Conservation (phyloP, 1,140 invertebrate species). For the Cephus cinctus region DNA sequence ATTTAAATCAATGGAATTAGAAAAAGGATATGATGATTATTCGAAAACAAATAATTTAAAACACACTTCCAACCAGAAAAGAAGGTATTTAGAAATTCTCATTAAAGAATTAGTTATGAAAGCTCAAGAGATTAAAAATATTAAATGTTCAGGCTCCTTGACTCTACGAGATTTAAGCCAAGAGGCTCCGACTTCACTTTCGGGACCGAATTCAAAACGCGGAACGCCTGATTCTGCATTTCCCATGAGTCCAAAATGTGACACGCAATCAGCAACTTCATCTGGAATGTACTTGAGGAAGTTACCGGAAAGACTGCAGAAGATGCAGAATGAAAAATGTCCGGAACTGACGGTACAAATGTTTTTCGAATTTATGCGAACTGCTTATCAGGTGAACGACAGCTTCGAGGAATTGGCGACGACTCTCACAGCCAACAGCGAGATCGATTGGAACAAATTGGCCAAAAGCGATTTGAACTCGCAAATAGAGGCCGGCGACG, state of each 20-base stretch:
- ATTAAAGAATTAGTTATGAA: background rate
- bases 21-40: background rate
- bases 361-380: slow-evolving; percentile 72
- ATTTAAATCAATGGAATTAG: no score
- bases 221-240: background rate
- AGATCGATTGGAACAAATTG: slow-evolving; percentile 66
- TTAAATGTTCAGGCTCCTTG: background rate
- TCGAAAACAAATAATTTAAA: background rate
- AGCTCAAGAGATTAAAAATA: background rate
- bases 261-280: background rate
- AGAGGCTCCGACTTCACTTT: background rate
- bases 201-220: background rate
- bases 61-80: background rate
- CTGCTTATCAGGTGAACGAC: slow-evolving; percentile 67
- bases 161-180: background rate
- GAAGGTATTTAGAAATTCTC: background rate
- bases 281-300: background rate
- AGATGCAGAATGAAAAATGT: slow-evolving; percentile 37
- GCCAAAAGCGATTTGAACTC: slow-evolving; percentile 48
- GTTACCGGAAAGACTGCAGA: slow-evolving; percentile 6
- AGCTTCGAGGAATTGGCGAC: slow-evolving; percentile 62
- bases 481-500: no score
- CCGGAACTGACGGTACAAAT: slow-evolving; percentile 65
- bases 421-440: slow-evolving; percentile 54
- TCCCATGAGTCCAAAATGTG: background rate